A percentile compares a stretch with the other conserved stretches of the same genome.
Evolutionary conservation across 2,888 invertebrate genomes (phyloP).

Genomic region (Sinotaia quadrata): DNA sequence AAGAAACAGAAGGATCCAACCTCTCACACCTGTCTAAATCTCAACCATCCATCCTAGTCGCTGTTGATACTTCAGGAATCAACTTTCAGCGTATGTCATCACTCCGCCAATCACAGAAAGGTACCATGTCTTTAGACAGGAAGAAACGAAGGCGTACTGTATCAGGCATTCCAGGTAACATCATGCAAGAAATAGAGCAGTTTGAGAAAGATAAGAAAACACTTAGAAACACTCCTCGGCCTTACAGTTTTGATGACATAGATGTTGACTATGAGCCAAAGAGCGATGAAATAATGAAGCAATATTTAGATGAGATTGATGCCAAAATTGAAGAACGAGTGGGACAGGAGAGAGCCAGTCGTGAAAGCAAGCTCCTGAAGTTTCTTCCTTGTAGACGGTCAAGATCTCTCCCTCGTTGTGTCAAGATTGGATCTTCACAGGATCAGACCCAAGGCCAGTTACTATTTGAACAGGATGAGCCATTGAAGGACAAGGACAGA

Average conservation of each 20-base stretch:
- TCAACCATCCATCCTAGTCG: slow-evolving; percentile 85
- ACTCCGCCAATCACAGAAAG: slow-evolving; percentile 83
- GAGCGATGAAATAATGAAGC: slow-evolving; percentile 56
- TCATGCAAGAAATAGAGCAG: slow-evolving; percentile 58
- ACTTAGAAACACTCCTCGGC: slow-evolving; percentile 45
- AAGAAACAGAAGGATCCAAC: slow-evolving; percentile 30
- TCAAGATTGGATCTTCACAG: slow-evolving; percentile 35
- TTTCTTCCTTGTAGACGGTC: slow-evolving; percentile 61
- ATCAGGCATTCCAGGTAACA: slow-evolving; percentile 61
- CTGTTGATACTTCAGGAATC: slow-evolving; percentile 90
- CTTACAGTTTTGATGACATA: slow-evolving; percentile 62
- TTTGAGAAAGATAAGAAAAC: slow-evolving; percentile 53
- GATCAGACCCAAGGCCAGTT: slow-evolving; percentile 11
- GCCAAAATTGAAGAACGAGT: slow-evolving; percentile 59
- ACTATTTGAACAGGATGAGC: slow-evolving; percentile 19
- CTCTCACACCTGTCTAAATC: slow-evolving; percentile 41
- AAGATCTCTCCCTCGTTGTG: slow-evolving; percentile 60
- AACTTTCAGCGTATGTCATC: slow-evolving; percentile 91
- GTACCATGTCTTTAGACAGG: slow-evolving; percentile 30
- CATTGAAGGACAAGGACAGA: neutral
- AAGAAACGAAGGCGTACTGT: slow-evolving; percentile 58
- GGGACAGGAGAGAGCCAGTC: slow-evolving; percentile 51
- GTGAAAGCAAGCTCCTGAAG: slow-evolving; percentile 52
- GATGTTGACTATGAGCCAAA: slow-evolving; percentile 39
- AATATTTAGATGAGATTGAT: slow-evolving; percentile 63